Evolutionary conservation across 92 coral and sea anemone species (phyloP).

Genomic region (Palythoa grandis): DNA sequence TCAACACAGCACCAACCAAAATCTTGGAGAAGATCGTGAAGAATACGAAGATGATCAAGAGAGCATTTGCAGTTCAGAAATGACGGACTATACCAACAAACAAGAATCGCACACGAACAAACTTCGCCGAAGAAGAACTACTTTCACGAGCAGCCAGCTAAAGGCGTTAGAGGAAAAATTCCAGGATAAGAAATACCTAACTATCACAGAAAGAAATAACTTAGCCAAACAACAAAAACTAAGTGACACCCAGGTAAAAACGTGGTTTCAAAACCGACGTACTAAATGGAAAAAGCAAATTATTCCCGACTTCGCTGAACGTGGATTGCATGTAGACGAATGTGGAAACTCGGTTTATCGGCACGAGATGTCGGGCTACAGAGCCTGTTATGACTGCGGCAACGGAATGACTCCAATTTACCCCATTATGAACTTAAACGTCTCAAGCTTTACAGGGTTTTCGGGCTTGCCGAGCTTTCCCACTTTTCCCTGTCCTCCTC

Average conservation of each 20-base stretch:
- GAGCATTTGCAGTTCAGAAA: conserved; percentile 32
- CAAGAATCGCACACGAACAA: conserved; percentile 80
- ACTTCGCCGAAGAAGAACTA: conserved; percentile 89
- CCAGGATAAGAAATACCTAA: conserved; percentile 95
- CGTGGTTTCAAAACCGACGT: conserved; percentile 98
- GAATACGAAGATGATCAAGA: conserved; percentile 29
- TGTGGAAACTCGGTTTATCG: conserved; percentile 54
- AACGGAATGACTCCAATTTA: conserved; percentile 47
- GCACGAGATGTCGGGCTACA: conserved; percentile 60
- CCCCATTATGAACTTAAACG: conserved; percentile 28
- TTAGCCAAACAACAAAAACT: conserved; percentile 90
- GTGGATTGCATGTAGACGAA: conserved; percentile 73
- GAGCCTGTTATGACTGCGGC: conserved; percentile 67
- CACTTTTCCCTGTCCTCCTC: conserved; percentile 61
- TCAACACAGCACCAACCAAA: background rate
- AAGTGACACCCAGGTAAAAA: conserved; percentile 98
- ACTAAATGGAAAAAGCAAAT: conserved; percentile 99
- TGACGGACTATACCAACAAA: conserved; percentile 45
- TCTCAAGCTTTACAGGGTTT: conserved; percentile 36
- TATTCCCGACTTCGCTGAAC: conserved; percentile 85
- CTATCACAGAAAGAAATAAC: conserved; percentile 93
- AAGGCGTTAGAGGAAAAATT: conserved; percentile 94
- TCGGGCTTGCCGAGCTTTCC: conserved; percentile 41
- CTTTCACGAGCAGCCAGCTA: conserved; percentile 97
- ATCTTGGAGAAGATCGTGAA: background rate